phyloP scores from a whole-genome alignment of 2,888 invertebrate species.

The Spodoptera exigua region DNA sequence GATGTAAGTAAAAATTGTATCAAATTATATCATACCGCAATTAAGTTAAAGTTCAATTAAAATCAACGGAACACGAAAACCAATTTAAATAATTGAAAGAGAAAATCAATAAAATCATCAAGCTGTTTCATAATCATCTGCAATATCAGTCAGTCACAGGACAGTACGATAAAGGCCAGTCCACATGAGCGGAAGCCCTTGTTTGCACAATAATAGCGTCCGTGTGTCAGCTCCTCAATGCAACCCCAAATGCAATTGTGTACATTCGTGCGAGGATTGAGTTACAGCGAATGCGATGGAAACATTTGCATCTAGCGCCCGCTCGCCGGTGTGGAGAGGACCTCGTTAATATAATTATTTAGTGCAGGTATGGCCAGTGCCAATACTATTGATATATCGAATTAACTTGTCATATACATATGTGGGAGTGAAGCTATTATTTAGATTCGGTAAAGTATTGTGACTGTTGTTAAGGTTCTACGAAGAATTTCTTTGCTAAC shows the following conservation, averaged over 20 bases:
- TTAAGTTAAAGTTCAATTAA: slow-evolving; percentile 40
- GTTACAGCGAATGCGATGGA: slow-evolving; percentile 83
- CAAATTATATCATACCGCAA: slow-evolving; percentile 19
- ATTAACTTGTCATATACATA: no score
- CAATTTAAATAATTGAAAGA: slow-evolving; percentile 48
- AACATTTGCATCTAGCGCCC: slow-evolving; percentile 79
- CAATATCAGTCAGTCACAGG: slow-evolving; percentile 57
- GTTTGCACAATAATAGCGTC: slow-evolving; percentile 83
- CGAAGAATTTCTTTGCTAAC: no score
- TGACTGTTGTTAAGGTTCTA: no score
- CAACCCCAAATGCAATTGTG: slow-evolving; percentile 88
- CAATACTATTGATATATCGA: slow-evolving; percentile 4
- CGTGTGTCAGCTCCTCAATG: slow-evolving; percentile 75
- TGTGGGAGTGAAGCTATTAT: no score
- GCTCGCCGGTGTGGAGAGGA: slow-evolving; percentile 46
- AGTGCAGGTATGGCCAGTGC: slow-evolving; percentile 38
- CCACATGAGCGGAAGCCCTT: slow-evolving; percentile 74
- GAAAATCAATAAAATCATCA: slow-evolving; percentile 50
- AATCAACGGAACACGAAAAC: slow-evolving; percentile 34
- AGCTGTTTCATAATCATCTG: slow-evolving; percentile 46
- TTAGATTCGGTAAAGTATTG: no score
- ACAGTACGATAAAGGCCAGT: slow-evolving; percentile 70
- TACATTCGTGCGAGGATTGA: slow-evolving; percentile 86
- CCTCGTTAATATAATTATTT: slow-evolving; percentile 51
- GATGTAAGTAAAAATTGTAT: slow-evolving; percentile 2